phyloP scores from a whole-genome alignment of 2,797 vertebrate genomes.

The Dallia pectoralis region DNA sequence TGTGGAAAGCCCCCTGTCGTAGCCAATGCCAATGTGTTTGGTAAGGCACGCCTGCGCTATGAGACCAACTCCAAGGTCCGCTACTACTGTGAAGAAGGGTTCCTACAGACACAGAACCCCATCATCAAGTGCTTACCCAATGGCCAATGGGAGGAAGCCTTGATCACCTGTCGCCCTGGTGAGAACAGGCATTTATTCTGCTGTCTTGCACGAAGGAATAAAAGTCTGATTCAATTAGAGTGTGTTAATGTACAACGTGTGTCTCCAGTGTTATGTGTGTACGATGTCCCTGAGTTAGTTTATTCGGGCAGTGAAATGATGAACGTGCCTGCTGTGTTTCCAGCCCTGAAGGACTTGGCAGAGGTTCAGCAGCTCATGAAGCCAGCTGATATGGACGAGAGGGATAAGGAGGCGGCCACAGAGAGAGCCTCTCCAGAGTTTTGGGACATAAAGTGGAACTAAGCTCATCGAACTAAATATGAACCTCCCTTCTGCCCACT shows the following conservation, averaged over 20 bases:
- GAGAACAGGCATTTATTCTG: slow-evolving; percentile 27
- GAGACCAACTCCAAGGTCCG: slow-evolving; percentile 79
- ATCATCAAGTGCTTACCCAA: slow-evolving; percentile 80
- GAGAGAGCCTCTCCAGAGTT: slow-evolving; percentile 51
- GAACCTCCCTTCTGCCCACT: slow-evolving; percentile 3
- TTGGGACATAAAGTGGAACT: slow-evolving; percentile 66
- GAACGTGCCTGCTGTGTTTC: background rate
- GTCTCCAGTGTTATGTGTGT: background rate
- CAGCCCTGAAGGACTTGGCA: slow-evolving; percentile 26
- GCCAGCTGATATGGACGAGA: slow-evolving; percentile 36
- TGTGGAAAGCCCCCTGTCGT: slow-evolving; percentile 81
- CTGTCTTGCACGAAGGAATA: background rate
- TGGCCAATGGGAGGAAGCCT: slow-evolving; percentile 84
- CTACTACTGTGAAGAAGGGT: slow-evolving; percentile 81
- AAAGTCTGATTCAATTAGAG: background rate
- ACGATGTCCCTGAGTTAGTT: background rate
- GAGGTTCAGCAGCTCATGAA: slow-evolving; percentile 35
- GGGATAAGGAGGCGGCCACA: slow-evolving; percentile 41
- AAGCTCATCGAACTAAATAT: slow-evolving; percentile 31
- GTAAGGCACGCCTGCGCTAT: slow-evolving; percentile 75
- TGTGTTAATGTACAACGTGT: background rate
- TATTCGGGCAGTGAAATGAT: background rate
- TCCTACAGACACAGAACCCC: slow-evolving; percentile 80
- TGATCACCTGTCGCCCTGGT: slow-evolving; percentile 77
- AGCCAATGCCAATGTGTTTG: slow-evolving; percentile 76